These are phyloP conservation scores for Archivesica marissinica DNA, from an alignment of 1,140 invertebrate genomes.

Conservation along the genomic window DNA sequence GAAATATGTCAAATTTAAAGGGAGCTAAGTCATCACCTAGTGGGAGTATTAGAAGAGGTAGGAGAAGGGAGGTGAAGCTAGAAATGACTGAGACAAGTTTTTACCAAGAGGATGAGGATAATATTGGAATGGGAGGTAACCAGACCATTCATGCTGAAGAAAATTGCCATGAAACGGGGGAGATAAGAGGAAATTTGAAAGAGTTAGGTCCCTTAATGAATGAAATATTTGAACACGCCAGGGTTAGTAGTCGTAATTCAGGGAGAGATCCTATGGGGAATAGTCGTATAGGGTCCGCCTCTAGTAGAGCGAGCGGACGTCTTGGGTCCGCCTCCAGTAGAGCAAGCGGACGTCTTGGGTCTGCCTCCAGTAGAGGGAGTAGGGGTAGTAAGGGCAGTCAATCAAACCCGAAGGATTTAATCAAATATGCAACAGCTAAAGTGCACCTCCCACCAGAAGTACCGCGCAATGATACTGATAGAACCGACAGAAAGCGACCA, in stretches of 20 bases:
- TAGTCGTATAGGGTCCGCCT: constrained; percentile 48
- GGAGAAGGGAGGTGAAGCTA: constrained; percentile 53
- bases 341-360: constrained; percentile 49
- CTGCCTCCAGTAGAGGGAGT: constrained; percentile 53
- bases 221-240: constrained; percentile 60
- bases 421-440: constrained; percentile 53
- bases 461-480: constrained; percentile 30
- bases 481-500: constrained; percentile 24
- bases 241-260: constrained; percentile 34
- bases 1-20: constrained; percentile 44
- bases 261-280: constrained; percentile 30
- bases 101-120: constrained; percentile 62
- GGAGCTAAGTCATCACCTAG: constrained; percentile 58
- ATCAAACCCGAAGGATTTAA: constrained; percentile 18
- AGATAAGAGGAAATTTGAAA: constrained; percentile 42
- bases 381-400: constrained; percentile 35
- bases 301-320: constrained; percentile 47
- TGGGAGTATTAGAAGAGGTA: constrained; percentile 55
- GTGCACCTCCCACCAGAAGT: constrained; percentile 33
- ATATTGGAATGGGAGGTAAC: constrained; percentile 60
- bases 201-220: constrained; percentile 57
- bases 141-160: constrained; percentile 46
- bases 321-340: constrained; percentile 51
- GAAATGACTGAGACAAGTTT: constrained; percentile 65
- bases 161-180: constrained; percentile 51